These are phyloP conservation scores for Xestoiulus laeticollis DNA, from an alignment of 2,888 invertebrate genomes.

Conservation along the genomic window DNA sequence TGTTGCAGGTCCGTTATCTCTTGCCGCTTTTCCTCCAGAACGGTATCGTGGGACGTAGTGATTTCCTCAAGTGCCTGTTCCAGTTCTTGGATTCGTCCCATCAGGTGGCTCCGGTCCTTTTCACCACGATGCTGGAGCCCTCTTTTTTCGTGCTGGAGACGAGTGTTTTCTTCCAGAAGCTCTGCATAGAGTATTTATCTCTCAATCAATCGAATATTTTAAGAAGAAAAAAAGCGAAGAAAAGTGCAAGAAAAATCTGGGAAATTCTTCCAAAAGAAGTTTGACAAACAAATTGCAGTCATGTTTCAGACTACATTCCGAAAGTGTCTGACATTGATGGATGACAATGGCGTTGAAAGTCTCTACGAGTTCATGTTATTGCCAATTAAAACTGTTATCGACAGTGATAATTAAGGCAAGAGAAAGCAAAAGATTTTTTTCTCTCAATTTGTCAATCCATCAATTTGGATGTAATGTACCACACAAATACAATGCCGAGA, in stretches of 20 bases:
- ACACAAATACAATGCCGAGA: background rate
- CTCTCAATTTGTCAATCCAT: background rate
- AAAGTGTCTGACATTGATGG: background rate
- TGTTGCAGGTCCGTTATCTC: slow-evolving; percentile 63
- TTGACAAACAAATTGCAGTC: background rate
- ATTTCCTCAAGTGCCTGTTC: slow-evolving; percentile 62
- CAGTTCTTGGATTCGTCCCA: slow-evolving; percentile 61
- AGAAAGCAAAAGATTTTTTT: background rate
- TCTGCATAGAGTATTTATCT: slow-evolving; percentile 58
- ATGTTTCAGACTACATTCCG: background rate
- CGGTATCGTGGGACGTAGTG: slow-evolving; percentile 60
- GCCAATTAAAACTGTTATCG: background rate
- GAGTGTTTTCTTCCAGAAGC: slow-evolving; percentile 62
- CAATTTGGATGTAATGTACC: background rate
- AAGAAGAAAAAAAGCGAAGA: background rate
- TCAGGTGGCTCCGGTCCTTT: slow-evolving; percentile 60
- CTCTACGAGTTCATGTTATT: background rate
- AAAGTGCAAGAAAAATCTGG: background rate
- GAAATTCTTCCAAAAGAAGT: background rate
- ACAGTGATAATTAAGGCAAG: background rate
- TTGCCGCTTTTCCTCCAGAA: slow-evolving; percentile 61
- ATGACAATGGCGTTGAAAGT: background rate
- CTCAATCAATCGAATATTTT: background rate
- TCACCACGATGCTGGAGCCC: slow-evolving; percentile 61
- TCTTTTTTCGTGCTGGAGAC: slow-evolving; percentile 62